Evolutionary conservation across 2,888 invertebrate genomes (phyloP).

Genomic region (Reticulitermes lucifugus): DNA sequence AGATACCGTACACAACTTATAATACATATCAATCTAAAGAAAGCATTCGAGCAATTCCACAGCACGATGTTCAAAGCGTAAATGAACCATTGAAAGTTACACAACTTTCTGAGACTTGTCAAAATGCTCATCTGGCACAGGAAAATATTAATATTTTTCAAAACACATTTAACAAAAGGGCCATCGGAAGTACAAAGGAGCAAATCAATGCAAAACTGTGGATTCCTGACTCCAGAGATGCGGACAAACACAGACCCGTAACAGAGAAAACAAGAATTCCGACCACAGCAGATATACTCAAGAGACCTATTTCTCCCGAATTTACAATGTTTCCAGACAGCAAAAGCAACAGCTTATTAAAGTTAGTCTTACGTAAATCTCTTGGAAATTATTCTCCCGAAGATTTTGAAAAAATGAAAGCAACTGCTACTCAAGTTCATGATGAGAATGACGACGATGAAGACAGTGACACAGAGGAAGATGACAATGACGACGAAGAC

Average conservation of each 20-base stretch:
- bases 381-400: conserved; percentile 14
- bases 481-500: conserved; percentile 4
- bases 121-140: too few relatives aligned
- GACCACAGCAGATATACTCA: neutral
- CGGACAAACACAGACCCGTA: neutral
- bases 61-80: too few relatives aligned
- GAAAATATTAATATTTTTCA: too few relatives aligned
- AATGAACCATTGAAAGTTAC: too few relatives aligned
- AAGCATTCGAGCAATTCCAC: too few relatives aligned
- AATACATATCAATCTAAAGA: too few relatives aligned
- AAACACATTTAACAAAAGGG: too few relatives aligned
- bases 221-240: neutral
- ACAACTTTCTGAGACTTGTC: too few relatives aligned
- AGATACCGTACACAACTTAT: neutral
- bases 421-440: neutral
- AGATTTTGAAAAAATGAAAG: conserved; percentile 37
- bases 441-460: conserved; percentile 15
- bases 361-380: conserved; percentile 23
- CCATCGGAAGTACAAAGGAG: too few relatives aligned
- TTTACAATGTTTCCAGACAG: neutral
- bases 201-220: too few relatives aligned
- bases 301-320: conserved; percentile 19
- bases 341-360: conserved; percentile 3
- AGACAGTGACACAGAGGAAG: neutral
- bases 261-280: neutral